phyloP scores from a whole-genome alignment of 92 coral and sea anemone genomes.

The Siderastrea radians region DNA sequence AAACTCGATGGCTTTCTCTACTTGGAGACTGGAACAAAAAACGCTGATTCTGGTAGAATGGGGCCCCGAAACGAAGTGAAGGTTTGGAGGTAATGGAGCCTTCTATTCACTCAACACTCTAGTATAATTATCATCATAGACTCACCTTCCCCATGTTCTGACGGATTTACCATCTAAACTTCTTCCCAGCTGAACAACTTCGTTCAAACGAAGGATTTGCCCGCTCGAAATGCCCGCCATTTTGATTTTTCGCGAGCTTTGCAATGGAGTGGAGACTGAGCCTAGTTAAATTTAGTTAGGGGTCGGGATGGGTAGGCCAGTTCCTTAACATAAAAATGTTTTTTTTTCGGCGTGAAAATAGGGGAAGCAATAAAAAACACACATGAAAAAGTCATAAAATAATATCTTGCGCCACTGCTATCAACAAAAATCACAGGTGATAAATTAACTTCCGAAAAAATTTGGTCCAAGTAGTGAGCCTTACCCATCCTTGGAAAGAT shows the following conservation, averaged over 20 bases:
- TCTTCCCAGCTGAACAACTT: conserved; percentile 57
- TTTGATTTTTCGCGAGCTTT: not conserved
- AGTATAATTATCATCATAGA: not conserved
- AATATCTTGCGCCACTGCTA: too few species aligned
- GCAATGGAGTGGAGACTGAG: not conserved
- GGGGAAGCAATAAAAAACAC: too few species aligned
- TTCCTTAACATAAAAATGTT: too few species aligned
- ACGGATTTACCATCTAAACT: conserved; percentile 79
- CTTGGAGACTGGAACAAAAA: too few species aligned
- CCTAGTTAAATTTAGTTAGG: not conserved
- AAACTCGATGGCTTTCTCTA: too few species aligned
- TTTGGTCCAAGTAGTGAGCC: too few species aligned
- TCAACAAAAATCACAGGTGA: not conserved
- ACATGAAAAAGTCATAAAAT: too few species aligned
- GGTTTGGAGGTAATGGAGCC: not conserved
- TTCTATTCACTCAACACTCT: not conserved
- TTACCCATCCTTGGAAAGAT: not conserved
- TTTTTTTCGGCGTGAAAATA: too few species aligned
- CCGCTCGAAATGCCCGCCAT: conserved; percentile 98
- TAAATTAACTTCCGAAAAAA: too few species aligned
- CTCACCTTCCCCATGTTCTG: conserved; percentile 94
- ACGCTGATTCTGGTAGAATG: too few species aligned
- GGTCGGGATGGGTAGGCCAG: too few species aligned
- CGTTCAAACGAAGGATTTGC: conserved; percentile 75
- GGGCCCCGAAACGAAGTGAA: not conserved